Evolutionary conservation across 2,797 vertebrate species (phyloP).

Genomic region (Coregonus ussuriensis): DNA sequence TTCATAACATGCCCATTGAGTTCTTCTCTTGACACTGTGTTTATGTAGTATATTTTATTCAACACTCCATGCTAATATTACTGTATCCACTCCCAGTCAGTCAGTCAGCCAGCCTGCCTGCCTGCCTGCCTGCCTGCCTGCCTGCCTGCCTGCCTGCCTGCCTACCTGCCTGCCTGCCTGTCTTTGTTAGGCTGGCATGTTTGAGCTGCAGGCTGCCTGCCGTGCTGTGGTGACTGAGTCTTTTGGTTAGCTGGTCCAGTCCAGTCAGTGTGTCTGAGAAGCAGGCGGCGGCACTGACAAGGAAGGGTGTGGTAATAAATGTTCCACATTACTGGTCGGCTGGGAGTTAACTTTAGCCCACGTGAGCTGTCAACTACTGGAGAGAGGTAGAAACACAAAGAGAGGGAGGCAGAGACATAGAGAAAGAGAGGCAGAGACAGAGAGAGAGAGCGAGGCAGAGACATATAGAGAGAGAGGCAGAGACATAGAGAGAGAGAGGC

Average conservation of each 20-base stretch:
- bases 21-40: slow-evolving; percentile 41
- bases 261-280: slow-evolving; percentile 46
- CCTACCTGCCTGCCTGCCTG: slow-evolving; percentile 9
- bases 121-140: slow-evolving; percentile 8
- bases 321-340: slow-evolving; percentile 59
- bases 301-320: slow-evolving; percentile 69
- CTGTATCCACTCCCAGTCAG: neutral
- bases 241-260: slow-evolving; percentile 46
- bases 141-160: neutral
- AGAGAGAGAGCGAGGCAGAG: slow-evolving; percentile 28
- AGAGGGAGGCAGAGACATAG: neutral
- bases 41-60: slow-evolving; percentile 48
- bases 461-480: no score
- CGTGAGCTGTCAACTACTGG: slow-evolving; percentile 55
- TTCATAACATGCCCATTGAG: slow-evolving; percentile 4
- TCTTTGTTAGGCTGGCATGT: slow-evolving; percentile 29
- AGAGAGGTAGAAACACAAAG: slow-evolving; percentile 37
- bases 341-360: slow-evolving; percentile 72
- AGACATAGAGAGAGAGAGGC: neutral
- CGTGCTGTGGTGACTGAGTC: slow-evolving; percentile 36
- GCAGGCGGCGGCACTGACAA: slow-evolving; percentile 52
- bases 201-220: slow-evolving; percentile 9
- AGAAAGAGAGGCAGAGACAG: neutral
- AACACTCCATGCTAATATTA: slow-evolving; percentile 40
- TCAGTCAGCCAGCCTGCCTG: neutral